Evolutionary conservation across 2,797 vertebrate species (phyloP), one percentile per base, ranked within the genome.

Genomic region (Typhlichthys eigenmanni): DNA sequence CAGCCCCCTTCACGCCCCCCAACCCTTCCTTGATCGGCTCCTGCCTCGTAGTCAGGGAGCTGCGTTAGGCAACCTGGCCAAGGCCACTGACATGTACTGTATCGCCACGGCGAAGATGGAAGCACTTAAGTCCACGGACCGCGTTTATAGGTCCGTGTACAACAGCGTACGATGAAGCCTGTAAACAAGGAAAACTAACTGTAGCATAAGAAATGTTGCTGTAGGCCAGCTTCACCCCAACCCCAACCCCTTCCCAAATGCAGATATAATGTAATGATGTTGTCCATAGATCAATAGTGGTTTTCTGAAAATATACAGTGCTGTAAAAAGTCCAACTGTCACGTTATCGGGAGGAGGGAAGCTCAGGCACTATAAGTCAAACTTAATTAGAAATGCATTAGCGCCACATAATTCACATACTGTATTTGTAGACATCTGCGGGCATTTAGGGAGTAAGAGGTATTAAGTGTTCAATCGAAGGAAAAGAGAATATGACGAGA

Each of bases 41-140:
- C 24, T 29, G 24, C 24, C 24, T 29, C 24, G 24, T 29, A 29
- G 24, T 29, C 24, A 29, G 24, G 24, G 24, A 3, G 24, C 24
- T 29, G 24, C 24, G 24, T 29, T 29, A 29, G 24, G 24, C 24
- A 80, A 80, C n/a, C 47, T 69, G 38, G 67, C 70, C 13, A 24
- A 64, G 62, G 55, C 67, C 49, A 1, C 55, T 86, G 82, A 83
- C 85, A 89, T 88, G 85, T 82, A 84, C 76, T 68, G 50, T 65
- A 80, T 69, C 1, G 16, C 68, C 71, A 62, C 58, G 71, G 75
- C 68, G 79, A 84, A 38, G 71, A 69, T 75, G 61, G 82, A 78
- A 87, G 78, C 82, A 85, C 78, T 85, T 81, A 83, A 73, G 64
- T 74, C 71, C 71, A 56, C 13, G 47, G 55, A 59, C 43, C 61